phyloP scores from a whole-genome alignment of 2,888 invertebrate species.

The Hemicrepidius hirtus region DNA sequence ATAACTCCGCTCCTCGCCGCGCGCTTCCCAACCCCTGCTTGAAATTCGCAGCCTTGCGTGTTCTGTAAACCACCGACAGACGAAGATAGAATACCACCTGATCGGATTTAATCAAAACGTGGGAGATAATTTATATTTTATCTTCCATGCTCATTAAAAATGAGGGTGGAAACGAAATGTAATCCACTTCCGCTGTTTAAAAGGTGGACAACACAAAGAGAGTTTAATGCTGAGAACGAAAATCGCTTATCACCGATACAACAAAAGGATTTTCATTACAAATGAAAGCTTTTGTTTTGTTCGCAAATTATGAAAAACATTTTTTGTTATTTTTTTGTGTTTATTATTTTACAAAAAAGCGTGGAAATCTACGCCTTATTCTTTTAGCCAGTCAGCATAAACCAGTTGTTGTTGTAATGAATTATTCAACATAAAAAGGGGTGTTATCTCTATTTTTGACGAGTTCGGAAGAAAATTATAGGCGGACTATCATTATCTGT shows the following conservation, averaged over 20 bases:
- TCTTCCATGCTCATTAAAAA: neutral
- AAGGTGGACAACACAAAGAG: slow-evolving; percentile 1
- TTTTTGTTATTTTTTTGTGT: slow-evolving; percentile 5
- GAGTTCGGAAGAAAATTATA: too few relatives aligned
- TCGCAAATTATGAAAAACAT: neutral
- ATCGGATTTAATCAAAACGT: slow-evolving; percentile 26
- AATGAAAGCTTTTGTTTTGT: slow-evolving; percentile 11
- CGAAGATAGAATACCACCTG: slow-evolving; percentile 19
- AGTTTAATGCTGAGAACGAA: slow-evolving; percentile 11
- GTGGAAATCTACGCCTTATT: too few relatives aligned
- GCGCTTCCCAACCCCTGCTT: slow-evolving; percentile 42
- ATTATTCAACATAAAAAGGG: too few relatives aligned
- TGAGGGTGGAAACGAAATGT: neutral
- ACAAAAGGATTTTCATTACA: slow-evolving; percentile 16
- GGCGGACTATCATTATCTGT: too few relatives aligned
- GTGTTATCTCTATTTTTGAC: too few relatives aligned
- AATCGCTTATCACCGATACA: slow-evolving; percentile 4
- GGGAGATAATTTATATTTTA: slow-evolving; percentile 25
- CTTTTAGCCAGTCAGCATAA: too few relatives aligned
- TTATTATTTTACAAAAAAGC: too few relatives aligned
- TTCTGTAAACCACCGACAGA: slow-evolving; percentile 27
- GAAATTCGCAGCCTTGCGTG: slow-evolving; percentile 43
- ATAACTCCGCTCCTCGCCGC: slow-evolving; percentile 55
- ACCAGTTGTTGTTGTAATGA: too few relatives aligned
- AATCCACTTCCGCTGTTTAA: slow-evolving; percentile 8